Evolutionary conservation across 2,797 vertebrate species (phyloP), one percentile per base, ranked within the genome.

Genomic region (Pangasius krempfi): DNA sequence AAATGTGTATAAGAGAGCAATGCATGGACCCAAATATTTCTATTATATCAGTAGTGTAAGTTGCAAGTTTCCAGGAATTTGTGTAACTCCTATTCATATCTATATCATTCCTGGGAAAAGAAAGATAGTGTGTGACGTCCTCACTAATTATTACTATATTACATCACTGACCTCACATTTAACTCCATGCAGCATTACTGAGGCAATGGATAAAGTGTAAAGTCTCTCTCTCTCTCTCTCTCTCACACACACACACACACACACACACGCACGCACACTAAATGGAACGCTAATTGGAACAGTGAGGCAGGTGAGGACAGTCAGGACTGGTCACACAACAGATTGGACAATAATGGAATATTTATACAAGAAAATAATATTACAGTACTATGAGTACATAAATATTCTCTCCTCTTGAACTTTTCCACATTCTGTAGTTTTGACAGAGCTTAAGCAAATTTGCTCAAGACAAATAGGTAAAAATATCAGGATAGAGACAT

Each of bases 81-180:
- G 18, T 37, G 30, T 13, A 80, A 58, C 52, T 33, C 52, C 50
- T 33, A 20, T 80, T 56, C 52, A 80, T 56, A 80, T 80, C n/a
- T 54, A 30, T 78, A 54, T 79, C 6, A 33, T 54, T 79, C 50
- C n/a, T 79, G 50, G 20, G 54, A 79, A 79, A 79, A n/a, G 25
- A 20, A 78, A 79, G 76, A 76, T 13, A 16, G 5, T 50, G 10
- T 75, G 12, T 78, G 30, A 54, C 8, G 52, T 78, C n/a, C n/a
- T 78, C 16, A 30, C 16, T 30, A 78, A 78, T 54, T 78, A 78
- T 78, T 78, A 54, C 75, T 52, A 52, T 37, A n/a, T 78, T 54
- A 25, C 2, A 4, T 8, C 5, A 70, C 0, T 70, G 73, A 50
- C 75, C 75, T 30, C 47, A 54, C 75, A 20, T 30, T 20, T 54